Base-by-base conservation (phyloP, 2,113 vertebrate genomes). In the Galeopterus variegatus region DNA sequence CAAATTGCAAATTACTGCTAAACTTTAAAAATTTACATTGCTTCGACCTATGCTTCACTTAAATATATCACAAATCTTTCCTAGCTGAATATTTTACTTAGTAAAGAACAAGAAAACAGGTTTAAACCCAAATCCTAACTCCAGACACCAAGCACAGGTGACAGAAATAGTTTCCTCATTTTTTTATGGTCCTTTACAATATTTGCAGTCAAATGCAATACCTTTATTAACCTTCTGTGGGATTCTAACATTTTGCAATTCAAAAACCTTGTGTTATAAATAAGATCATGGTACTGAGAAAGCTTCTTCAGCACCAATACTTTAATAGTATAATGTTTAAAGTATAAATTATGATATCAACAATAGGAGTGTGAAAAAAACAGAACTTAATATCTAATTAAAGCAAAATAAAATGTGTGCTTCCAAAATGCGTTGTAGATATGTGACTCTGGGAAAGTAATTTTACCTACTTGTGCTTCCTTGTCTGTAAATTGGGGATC, bases 41-140 rank as follows among this genome's bases (percentile, higher is more conserved):
- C n/a, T 87, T 21, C 52, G 60, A 72, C 4, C 45, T 36, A 6
- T 36, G 72, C 14, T 58, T 79, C 23, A 41, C 10, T 77, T 82
- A 81, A 31, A 83, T 12, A 62, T 82, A 85, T 33, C 24, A 85
- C 54, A 24, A 50, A 24, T 19, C 15, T 85, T 88, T 62, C n/a
- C 4, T 73, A 92, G 75, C 41, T 73, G n/a, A 89, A 52, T 70
- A 64, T 85, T 91, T 91, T 88, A 95, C 69, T 65, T 8, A 19
- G 28, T 9, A 58, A 52, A 64, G 48, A 69, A 50, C 5, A 50
- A 86, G 8, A 21, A 85, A 48, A 48, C 7, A 90, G 24, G 28
- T 88, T 54, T 80, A 50, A 79, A 62, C 79, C 0, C 45, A 72
- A 72, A 85, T 87, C 18, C 45, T 24, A 88, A 70, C 80, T 62